Base-by-base conservation (phyloP, 2,113 vertebrate genomes). In the Periophthalmodon schlosseri region DNA sequence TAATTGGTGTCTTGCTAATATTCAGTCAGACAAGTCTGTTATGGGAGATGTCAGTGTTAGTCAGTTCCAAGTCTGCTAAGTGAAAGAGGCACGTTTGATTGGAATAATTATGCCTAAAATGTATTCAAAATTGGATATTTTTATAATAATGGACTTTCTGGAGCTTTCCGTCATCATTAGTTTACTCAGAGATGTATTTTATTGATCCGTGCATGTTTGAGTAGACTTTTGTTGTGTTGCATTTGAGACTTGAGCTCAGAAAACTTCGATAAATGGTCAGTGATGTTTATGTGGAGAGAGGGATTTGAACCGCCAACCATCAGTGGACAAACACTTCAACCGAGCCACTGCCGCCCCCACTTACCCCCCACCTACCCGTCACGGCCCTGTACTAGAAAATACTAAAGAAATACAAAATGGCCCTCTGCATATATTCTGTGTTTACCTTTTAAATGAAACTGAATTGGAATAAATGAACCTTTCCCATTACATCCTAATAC, bases 1-100 rank as follows among this genome's bases (percentile, higher is more conserved):
- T 18, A 65, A 65, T 65, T 65, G 34, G 34, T 65, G 61, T 64
- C 34, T 64, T 20, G 14, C 28, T 63, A 63, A 63, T 63, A 18
- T 65, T 65, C 18, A 18, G 34, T 65, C 8, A 11, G 63, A 3
- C 63, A 4, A 39, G 63, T 39, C 34, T 39, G 18, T 3, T n/a
- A n/a, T 18, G 23, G 15, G 16, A 34, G 24, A 9, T 34, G 28
- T 63, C 24, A 34, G 20, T 63, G 44, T 46, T 46, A 28, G 28
- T 46, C 49, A 52, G 12, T 14, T 14, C 20, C 20, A 56, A 56
- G 20, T 15, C 52, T n/a, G 52, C 13, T 56, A n/a, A 56, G 6
- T 56, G 52, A n/a, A 56, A 49, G 47, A 49, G 10, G 46, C 46
- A 47, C 13, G 2, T 15, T 15, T 49, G 47, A 49, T 16, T 49